A percentile compares a stretch with the other conserved stretches of the same genome.
Evolutionary conservation across 2,888 invertebrate genomes (phyloP).

Genomic region (Diarsia dahlii): DNA sequence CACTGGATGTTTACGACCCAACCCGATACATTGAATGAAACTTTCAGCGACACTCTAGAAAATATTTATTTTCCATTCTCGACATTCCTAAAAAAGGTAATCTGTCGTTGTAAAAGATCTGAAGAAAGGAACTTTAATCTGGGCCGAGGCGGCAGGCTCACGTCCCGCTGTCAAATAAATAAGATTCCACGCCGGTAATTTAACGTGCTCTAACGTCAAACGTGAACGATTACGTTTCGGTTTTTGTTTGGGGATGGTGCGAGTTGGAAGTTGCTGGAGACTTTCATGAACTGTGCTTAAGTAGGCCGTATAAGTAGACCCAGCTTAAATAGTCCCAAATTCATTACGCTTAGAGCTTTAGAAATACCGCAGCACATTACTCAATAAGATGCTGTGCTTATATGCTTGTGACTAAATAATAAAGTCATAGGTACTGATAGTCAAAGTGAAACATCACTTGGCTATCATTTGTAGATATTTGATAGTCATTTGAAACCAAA

Average conservation of each 20-base stretch:
- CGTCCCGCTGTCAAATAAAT: conserved; percentile 74
- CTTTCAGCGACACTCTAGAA: conserved; percentile 42
- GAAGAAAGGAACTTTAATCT: conserved; percentile 70
- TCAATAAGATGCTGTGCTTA: not conserved
- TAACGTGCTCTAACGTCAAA: conserved; percentile 76
- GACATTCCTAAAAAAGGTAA: conserved; percentile 64
- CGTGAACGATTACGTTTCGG: conserved; percentile 74
- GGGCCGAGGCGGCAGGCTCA: conserved; percentile 58
- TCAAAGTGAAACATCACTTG: too few relatives aligned
- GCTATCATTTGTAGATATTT: too few relatives aligned
- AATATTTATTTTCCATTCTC: conserved; percentile 64
- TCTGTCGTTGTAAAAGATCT: conserved; percentile 67
- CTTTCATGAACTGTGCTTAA: too few relatives aligned
- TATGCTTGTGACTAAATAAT: too few relatives aligned
- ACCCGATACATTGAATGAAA: conserved; percentile 48
- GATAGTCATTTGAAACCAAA: too few relatives aligned
- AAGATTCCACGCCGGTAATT: conserved; percentile 75
- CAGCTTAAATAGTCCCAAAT: not conserved
- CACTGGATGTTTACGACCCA: conserved; percentile 48
- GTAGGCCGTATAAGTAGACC: not conserved
- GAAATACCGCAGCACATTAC: not conserved
- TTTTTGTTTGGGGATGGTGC: conserved; percentile 66
- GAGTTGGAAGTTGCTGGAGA: conserved; percentile 23
- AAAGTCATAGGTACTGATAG: too few relatives aligned
- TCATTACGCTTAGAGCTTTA: too few relatives aligned